Base-by-base conservation (phyloP, 2,797 vertebrate species). In the Micrastur ruficollis region DNA sequence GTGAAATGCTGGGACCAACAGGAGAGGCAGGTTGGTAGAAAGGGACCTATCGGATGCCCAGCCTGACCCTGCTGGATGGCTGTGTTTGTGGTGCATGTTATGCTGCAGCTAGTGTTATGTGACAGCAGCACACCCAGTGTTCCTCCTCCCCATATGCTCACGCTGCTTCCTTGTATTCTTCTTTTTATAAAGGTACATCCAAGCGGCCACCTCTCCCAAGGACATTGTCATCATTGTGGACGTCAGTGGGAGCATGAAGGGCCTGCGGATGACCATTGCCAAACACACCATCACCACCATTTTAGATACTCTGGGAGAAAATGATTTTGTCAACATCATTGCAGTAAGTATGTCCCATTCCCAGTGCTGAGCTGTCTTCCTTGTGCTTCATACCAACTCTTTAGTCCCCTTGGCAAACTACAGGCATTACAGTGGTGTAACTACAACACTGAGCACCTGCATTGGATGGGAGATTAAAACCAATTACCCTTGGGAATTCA, bases 171-270 rank as follows among this genome's bases (percentile, higher is more conserved):
- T 63, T 2, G 21, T 49, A 25, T 36, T 71, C 36, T 23, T 49
- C n/a, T 53, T 70, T 34, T 65, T 75, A 32, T 61, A 22, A 88
- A 99, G 99, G 99, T 99, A 99, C 71, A 99, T 99, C 91, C 99
- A 99, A 94, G 99, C 99, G 0, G 99, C 99, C 75, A 99, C 99
- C 5, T 99, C 99, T 62, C 99, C 99, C 47, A 99, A 99, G 97
- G 99, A 99, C 70, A 98, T 99, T 11, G 98, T 99, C 44, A 99
- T 99, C 3, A 93, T 99, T 29, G 98, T 99, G 93, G 99, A 99
- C 8, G 98, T 99, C 67, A 99, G 99, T 7, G 99, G 99, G 56
- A 99, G 99, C 84, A 99, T 99, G 99, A 99, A 99, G 97, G 99
- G 99, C 15, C 98, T 99, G 58, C 96, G 98, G 79, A 97, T 99